These are phyloP conservation scores for Orthonevra nobilis DNA, from an alignment of 2,888 invertebrate species.

Conservation along the genomic window DNA sequence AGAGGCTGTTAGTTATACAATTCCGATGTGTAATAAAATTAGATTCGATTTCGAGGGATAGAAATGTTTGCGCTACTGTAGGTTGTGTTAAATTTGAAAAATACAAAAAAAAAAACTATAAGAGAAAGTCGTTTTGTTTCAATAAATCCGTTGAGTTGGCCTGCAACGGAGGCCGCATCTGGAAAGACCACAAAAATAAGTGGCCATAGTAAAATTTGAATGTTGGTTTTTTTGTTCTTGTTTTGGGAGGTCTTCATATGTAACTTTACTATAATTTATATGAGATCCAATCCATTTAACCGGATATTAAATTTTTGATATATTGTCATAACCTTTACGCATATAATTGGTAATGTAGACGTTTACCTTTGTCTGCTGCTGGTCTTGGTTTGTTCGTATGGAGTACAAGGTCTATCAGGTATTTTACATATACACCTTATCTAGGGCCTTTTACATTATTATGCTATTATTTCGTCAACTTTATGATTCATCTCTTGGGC, in stretches of 20 bases:
- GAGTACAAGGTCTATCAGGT: too few relatives aligned
- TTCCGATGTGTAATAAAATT: constrained; percentile 21
- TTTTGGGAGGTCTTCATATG: constrained; percentile 29
- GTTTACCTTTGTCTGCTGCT: too few relatives aligned
- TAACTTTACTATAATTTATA: constrained; percentile 29
- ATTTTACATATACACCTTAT: too few relatives aligned
- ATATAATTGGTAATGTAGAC: too few relatives aligned
- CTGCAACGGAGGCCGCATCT: neutral
- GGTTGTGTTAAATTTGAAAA: neutral
- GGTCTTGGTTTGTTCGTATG: too few relatives aligned
- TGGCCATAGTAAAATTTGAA: constrained; percentile 2
- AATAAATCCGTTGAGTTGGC: neutral
- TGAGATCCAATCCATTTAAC: constrained; percentile 26
- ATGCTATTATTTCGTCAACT: too few relatives aligned
- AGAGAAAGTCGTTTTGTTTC: constrained; percentile 27
- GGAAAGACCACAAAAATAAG: neutral
- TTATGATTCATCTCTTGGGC: too few relatives aligned
- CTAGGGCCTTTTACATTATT: too few relatives aligned
- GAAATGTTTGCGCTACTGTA: constrained; percentile 24
- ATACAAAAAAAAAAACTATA: neutral
- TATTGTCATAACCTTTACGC: too few relatives aligned
- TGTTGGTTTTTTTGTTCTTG: too few relatives aligned
- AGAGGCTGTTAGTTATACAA: neutral
- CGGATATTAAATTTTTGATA: constrained; percentile 33
- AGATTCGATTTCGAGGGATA: constrained; percentile 2